Base-by-base conservation (phyloP, 2,888 invertebrate species). In the Heterodera filipjevi region DNA sequence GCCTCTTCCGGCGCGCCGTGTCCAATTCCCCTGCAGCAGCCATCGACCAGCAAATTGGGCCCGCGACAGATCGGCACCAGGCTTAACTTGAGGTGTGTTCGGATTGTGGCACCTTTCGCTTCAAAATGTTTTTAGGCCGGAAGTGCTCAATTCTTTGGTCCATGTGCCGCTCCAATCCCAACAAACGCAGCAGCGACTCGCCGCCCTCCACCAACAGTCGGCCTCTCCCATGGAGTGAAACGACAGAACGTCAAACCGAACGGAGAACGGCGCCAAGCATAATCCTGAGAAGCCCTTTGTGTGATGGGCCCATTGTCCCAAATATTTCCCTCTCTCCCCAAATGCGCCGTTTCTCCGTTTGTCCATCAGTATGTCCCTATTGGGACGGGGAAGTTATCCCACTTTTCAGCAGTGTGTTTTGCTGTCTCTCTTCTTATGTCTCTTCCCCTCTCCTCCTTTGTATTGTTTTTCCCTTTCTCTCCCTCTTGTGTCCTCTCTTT, bases 11-110 rank as follows among this genome's bases (percentile, higher is more conserved):
- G 79, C 16, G 79, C 83, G n/a, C 68, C 70, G 27, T 64, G 71
- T 8, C 80, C 82, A 33, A 10, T 83, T 19, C 12, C 27, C 27
- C 59, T 81, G 16, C n/a, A 53, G 46, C 53, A 49, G n/a, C 82
- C 80, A 27, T 83, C 83, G n/a, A 75, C 74, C 68, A 33, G 59
- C 39, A 64, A 32, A 27, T 64, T 81, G 46, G 73, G 30, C 16
- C 71, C 81, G 27, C 30, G 59, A 1, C 79, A 81, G 39, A 82
- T 81, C 22, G 71, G 59, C 68, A 82, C 82, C 53, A 66, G 80
- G 44, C 74, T 81, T 39, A 81, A 76, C 32, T 71, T 81, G 66
- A 77, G 81, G 81, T 81, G 14, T 30, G 12, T 35, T 30, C 32
- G 8, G 66, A 32, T 73, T 73, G 22, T 39, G 46, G n/a, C n/a